Evolutionary conservation across 2,113 vertebrate genomes (phyloP).

Genomic region (Pipa parva): DNA sequence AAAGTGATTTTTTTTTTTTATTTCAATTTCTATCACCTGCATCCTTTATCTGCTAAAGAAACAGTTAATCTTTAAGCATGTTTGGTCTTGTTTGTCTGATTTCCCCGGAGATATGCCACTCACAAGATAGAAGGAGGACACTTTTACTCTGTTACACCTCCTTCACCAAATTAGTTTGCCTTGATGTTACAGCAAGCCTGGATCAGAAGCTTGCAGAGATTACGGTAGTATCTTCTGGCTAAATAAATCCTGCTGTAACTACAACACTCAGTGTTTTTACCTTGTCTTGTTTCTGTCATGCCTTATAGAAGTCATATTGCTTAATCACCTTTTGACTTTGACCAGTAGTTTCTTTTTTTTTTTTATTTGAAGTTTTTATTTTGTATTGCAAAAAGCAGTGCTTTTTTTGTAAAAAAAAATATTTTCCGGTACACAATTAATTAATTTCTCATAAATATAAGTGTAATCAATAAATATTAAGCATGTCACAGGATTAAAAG

Average conservation of each 20-base stretch:
- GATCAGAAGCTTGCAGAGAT: slow-evolving; percentile 33
- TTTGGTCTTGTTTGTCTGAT: slow-evolving; percentile 26
- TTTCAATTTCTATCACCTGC: slow-evolving; percentile 11
- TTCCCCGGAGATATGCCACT: slow-evolving; percentile 21
- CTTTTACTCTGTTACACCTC: too few relatives aligned
- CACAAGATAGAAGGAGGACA: slow-evolving; percentile 8
- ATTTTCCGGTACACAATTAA: too few relatives aligned
- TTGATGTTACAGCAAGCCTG: slow-evolving; percentile 20
- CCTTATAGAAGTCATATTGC: slow-evolving; percentile 16
- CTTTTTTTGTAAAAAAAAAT: too few relatives aligned
- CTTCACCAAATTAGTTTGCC: slow-evolving; percentile 23
- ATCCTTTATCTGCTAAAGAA: slow-evolving; percentile 14
- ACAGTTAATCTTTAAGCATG: slow-evolving; percentile 24
- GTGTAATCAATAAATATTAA: too few relatives aligned
- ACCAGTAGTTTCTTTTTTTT: slow-evolving; percentile 7
- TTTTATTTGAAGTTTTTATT: too few relatives aligned
- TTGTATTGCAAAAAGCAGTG: too few relatives aligned
- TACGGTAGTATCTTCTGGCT: slow-evolving; percentile 21
- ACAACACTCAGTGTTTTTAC: slow-evolving; percentile 17
- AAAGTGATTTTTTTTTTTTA: background rate
- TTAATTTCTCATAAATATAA: too few relatives aligned
- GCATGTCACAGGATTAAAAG: too few relatives aligned
- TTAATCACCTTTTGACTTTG: slow-evolving; percentile 36
- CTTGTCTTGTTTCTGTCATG: slow-evolving; percentile 25
- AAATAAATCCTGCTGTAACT: slow-evolving; percentile 33